These are phyloP conservation scores for Siderastrea siderea DNA, from an alignment of 92 coral and sea anemone species.

Conservation along the genomic window DNA sequence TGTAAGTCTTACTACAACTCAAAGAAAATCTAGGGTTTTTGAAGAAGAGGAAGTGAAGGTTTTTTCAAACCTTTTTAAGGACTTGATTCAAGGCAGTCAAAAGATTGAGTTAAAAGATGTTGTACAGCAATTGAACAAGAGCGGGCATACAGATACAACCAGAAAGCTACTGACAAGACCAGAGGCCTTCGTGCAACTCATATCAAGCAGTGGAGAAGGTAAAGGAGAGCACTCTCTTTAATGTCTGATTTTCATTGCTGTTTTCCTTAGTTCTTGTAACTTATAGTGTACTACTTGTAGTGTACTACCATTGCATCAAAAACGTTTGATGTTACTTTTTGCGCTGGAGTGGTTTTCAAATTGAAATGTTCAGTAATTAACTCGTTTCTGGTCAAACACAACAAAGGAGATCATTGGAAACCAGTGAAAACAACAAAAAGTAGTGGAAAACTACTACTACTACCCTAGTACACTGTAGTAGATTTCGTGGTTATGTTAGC, in stretches of 20 bases:
- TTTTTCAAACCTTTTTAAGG: slow-evolving; percentile 5
- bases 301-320: too few species aligned
- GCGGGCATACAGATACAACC: background rate
- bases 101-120: background rate
- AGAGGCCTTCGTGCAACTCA: slow-evolving; percentile 20
- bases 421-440: too few species aligned
- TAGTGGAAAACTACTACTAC: background rate
- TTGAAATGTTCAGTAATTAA: background rate
- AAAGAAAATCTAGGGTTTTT: background rate
- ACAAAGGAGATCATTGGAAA: background rate
- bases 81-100: slow-evolving; percentile 10
- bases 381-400: background rate
- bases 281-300: too few species aligned
- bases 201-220: slow-evolving; percentile 25
- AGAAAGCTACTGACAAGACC: background rate
- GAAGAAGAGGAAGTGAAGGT: slow-evolving; percentile 15
- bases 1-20: slow-evolving; percentile 11
- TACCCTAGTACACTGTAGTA: background rate
- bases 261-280: too few species aligned
- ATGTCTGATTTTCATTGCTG: too few species aligned
- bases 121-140: background rate
- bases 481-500: background rate
- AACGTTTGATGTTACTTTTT: too few species aligned
- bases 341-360: too few species aligned
- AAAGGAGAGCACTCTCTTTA: background rate